Evolutionary conservation across 2,888 invertebrate species (phyloP), one percentile per base, ranked within the genome.

Genomic region (Labia minor): DNA sequence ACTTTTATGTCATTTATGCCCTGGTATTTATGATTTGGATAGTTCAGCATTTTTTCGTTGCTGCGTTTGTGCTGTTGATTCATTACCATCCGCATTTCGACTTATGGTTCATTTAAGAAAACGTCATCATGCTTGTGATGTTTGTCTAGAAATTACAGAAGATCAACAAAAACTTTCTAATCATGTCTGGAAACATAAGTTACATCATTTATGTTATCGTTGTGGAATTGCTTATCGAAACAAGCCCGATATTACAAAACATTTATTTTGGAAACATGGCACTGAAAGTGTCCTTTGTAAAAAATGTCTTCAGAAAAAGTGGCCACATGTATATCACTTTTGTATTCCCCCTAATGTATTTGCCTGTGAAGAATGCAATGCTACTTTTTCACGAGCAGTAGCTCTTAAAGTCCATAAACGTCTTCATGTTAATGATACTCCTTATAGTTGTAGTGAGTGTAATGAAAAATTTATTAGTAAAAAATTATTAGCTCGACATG

Each of bases 281-380:
- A 92, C 92, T 1, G 91, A 93, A 75, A 92, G 92, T 78, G 87
- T 90, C 1, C 78, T 87, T 37, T 93, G 93, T 75, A 91, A 91
- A 76, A 86, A 84, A 74, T 93, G 93, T 76, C 77, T 92, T 65
- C 91, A 92, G 74, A 93, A 92, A 75, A 92, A 92, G 73, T 93
- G 93, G 93, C 91, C 91, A 0, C 92, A 93, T 77, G 89, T 92
- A 4, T 93, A 92, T 79, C 93, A 93, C 76, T 93, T 93, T 74
- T 93, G 93, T 76, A 85, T 88, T 70, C 92, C 92, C 61, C 91
- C 92, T 1, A 78, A 83, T 10, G 81, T 84, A 67, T 92, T 92
- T 76, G 79, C 81, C 1, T 93, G 93, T 78, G 92, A 92, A 72
- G 87, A 90, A 74, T 93, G 93, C 75, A 86, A 83, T 74, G 80